A percentile compares a stretch with the other conserved stretches of the same genome.
Conservation (phyloP, 2,113 vertebrate genomes). For the Calidris pygmaea region DNA sequence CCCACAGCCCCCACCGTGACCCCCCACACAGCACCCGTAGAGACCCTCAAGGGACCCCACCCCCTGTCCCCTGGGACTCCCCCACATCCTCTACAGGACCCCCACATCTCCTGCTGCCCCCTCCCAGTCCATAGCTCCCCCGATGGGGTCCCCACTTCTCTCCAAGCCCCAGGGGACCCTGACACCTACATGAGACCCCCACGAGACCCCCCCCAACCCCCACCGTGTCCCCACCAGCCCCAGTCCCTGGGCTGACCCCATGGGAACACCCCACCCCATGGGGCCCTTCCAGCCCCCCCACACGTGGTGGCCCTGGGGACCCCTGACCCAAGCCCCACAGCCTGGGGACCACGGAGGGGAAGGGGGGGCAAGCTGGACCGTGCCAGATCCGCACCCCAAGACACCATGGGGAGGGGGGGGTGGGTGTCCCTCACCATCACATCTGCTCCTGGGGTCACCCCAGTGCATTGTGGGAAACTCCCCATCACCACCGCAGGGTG, state of each 20-base stretch:
- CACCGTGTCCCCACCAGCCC: background rate
- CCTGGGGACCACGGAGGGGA: too few species aligned
- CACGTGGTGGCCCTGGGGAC: background rate
- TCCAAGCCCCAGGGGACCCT: background rate
- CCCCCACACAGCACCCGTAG: background rate
- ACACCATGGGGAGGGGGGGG: background rate
- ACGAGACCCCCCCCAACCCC: accelerated
- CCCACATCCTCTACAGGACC: background rate
- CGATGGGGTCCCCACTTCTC: background rate
- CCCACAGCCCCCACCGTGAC: too few species aligned
- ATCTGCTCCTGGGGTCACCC: background rate
- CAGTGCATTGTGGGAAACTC: slow-evolving; percentile 39
- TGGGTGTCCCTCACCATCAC: too few species aligned
- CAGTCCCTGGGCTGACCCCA: background rate
- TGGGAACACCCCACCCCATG: accelerated
- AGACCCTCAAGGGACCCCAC: background rate
- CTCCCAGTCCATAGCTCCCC: background rate
- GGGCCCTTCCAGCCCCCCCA: background rate
- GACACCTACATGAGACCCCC: background rate
- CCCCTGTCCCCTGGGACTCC: background rate
- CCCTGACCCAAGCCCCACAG: background rate
- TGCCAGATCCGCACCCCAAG: accelerated
- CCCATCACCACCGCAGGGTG: background rate
- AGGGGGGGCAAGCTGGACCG: accelerated
- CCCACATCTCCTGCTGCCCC: accelerated